Evolutionary conservation across 1,140 invertebrate species (phyloP), one percentile per base, ranked within the genome.

Genomic region (Helicorthomorpha holstii): DNA sequence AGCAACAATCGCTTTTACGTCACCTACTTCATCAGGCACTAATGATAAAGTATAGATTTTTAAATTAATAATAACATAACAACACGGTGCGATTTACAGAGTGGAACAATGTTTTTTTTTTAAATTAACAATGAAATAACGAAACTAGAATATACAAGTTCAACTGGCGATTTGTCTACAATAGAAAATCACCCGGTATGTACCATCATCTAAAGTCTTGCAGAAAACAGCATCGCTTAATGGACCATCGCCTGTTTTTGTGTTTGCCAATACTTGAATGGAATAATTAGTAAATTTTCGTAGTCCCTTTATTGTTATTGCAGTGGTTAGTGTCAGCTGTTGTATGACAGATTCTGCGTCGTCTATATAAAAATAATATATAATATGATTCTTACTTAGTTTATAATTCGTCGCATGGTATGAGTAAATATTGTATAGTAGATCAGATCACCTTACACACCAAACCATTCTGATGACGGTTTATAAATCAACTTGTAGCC

Each of bases 1-100:
- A 79, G 90, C 89, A 4, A 91, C 83, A 24, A 93, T 67, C 34
- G 89, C 87, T 71, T 95, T 96, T 1, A 96, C 82, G 43, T 87
- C 83, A 47, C 83, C 81, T 19, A 92, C 92, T 12, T 85, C 77
- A 70, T 19, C 38, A 19, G 38, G 38, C 19, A 41, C 38, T 41
- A 19, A 41, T 12, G 38, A 19, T 41, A 41, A 12, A n/a, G n/a
- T n/a, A n/a, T n/a, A n/a, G n/a, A n/a, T n/a, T n/a, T n/a, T n/a
- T n/a, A n/a, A n/a, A n/a, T n/a, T n/a, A n/a, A n/a, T n/a, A n/a
- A n/a, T n/a, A n/a, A n/a, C n/a, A n/a, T n/a, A n/a, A n/a, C n/a
- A n/a, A n/a, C n/a, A n/a, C n/a, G n/a, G n/a, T n/a, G n/a, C n/a
- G n/a, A n/a, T n/a, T n/a, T n/a, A n/a, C n/a, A n/a, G n/a, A n/a